Base-by-base conservation (phyloP, 30 jellyfish, hydroid and myxozoan species). In the Catostylus mosaicus region DNA sequence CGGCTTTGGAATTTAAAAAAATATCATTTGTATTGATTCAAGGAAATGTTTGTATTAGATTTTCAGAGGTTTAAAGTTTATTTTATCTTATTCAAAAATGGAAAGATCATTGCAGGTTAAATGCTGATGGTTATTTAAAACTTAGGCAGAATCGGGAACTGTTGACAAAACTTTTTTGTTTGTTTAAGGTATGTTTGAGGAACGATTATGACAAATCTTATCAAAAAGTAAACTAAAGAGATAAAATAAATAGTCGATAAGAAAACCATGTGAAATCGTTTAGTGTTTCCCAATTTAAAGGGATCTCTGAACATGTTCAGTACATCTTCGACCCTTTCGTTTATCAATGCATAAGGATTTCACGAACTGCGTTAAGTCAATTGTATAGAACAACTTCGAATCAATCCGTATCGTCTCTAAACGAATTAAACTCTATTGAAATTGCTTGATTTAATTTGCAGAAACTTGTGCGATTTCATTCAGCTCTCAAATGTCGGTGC, bases 371-470 rank as follows among this genome's bases (percentile, higher is more conserved):
- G 67, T 52, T 52, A 52, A 52, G 67, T n/a, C 67, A 52, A 52
- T 52, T 52, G 67, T 52, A 3, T 52, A 52, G 67, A 52, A 52
- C 67, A 52, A 10, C 26, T n/a, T n/a, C 30, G 30, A n/a, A 7
- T 52, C 67, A 52, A 52, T 52, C 67, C 30, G 19, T 6, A 54
- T 54, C 33, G 36, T 30, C 33, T 9, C 73, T 75, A 56, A 75
- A 67, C 48, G 74, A 75, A 75, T 75, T 75, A 75, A 52, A 56
- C 26, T n/a, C 64, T 64, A 51, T 75, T 46, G 86, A 48, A 59
- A 31, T 40, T 31, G 62, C 10, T 18, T 35, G 67, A 75, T 75
- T 75, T 30, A 73, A 73, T 48, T 73, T 73, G 10, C 19, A n/a
- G 84, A 48, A 73, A 37, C 84, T 22, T 48, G 24, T 48, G 35